Conservation (phyloP, 2,797 vertebrate genomes). For the Sebastolobus altivelis region DNA sequence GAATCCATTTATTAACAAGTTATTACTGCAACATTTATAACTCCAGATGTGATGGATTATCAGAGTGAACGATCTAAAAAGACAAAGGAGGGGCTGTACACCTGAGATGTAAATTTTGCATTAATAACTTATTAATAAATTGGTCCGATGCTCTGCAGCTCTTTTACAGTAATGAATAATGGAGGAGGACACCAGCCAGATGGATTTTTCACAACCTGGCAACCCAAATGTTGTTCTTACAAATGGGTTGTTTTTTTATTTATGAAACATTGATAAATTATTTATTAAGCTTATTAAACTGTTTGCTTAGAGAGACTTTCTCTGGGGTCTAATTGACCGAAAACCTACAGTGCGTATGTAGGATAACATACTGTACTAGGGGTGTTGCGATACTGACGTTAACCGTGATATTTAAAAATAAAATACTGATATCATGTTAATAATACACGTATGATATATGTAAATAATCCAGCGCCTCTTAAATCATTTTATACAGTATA, state of each 20-base stretch:
- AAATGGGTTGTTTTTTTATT: neutral
- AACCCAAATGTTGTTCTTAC: neutral
- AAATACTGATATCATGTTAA: too few species aligned
- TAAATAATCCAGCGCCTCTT: too few species aligned
- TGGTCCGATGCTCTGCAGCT: neutral
- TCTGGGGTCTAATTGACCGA: neutral
- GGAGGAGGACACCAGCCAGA: neutral
- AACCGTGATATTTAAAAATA: too few species aligned
- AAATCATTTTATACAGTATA: too few species aligned
- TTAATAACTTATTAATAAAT: slow-evolving; percentile 12
- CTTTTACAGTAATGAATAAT: neutral
- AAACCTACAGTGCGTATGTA: neutral
- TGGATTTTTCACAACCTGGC: neutral
- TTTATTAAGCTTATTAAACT: neutral
- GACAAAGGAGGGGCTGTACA: neutral
- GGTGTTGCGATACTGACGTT: too few species aligned
- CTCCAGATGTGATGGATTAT: slow-evolving; percentile 16
- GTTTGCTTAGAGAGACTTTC: neutral
- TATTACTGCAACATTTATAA: slow-evolving; percentile 1
- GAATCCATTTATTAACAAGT: slow-evolving; percentile 15
- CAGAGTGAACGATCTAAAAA: neutral
- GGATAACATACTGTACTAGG: neutral
- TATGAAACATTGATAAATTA: neutral
- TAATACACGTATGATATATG: too few species aligned
- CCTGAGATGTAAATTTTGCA: slow-evolving; percentile 9